phyloP scores from a whole-genome alignment of 1,140 invertebrate species.

The Ctenoplectra terminalis region DNA sequence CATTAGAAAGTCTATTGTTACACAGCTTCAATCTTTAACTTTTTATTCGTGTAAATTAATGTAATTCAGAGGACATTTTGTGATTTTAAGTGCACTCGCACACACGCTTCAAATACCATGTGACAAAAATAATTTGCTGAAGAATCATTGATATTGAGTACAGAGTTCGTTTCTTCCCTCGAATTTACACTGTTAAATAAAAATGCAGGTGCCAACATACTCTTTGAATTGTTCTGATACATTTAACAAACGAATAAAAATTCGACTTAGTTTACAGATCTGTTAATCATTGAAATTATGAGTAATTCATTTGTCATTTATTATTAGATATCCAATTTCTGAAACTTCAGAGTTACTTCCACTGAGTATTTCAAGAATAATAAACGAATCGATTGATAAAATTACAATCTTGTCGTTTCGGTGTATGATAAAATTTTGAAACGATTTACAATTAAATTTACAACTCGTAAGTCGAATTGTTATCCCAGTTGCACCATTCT shows the following conservation, averaged over 20 bases:
- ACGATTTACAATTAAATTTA: constrained; percentile 24
- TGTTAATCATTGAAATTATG: not conserved
- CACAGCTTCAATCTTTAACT: constrained; percentile 13
- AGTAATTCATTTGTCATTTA: not conserved
- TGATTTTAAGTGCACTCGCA: constrained; percentile 1
- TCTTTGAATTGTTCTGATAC: not conserved
- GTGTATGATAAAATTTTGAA: not conserved
- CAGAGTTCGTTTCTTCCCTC: constrained; percentile 13
- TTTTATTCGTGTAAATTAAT: constrained; percentile 28
- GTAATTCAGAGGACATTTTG: constrained; percentile 10
- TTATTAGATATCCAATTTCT: not conserved
- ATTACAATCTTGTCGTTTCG: constrained; percentile 8
- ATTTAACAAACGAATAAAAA: not conserved
- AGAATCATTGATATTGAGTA: not conserved
- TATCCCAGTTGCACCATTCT: not conserved
- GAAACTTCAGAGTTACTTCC: not conserved
- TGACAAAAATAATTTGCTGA: constrained; percentile 14
- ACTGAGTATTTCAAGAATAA: not conserved
- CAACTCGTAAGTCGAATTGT: constrained; percentile 6
- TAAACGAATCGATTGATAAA: constrained; percentile 2
- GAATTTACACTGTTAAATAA: constrained; percentile 15
- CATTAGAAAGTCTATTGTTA: not conserved
- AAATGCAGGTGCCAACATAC: not conserved
- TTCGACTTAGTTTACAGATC: not conserved
- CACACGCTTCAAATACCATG: not conserved